Percentiles rank a stretch among this genome's conserved stretches.
These are phyloP conservation scores for Cygnus buccinator DNA, from an alignment of 2,113 vertebrate species.

Conservation along the genomic window DNA sequence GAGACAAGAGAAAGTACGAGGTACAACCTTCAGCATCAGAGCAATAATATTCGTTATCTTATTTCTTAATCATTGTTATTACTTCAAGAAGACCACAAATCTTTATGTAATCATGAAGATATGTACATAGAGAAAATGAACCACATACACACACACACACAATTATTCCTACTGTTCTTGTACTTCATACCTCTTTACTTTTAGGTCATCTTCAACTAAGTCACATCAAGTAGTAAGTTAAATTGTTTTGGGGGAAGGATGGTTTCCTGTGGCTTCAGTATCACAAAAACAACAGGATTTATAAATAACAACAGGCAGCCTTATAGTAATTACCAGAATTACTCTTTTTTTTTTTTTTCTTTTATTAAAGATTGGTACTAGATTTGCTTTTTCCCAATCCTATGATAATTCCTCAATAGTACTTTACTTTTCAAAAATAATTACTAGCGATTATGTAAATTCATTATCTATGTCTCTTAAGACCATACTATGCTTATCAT, in stretches of 20 bases:
- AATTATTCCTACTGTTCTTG: neutral
- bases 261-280: neutral
- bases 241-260: neutral
- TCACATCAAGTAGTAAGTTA: neutral
- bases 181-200: neutral
- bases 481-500: conserved; percentile 37
- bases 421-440: conserved; percentile 57
- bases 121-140: neutral
- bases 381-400: conserved; percentile 26
- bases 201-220: neutral
- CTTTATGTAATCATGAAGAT: neutral
- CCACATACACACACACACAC: neutral
- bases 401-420: conserved; percentile 44
- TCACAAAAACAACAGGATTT: neutral
- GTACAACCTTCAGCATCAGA: neutral
- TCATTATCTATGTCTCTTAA: conserved; percentile 64
- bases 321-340: conserved; percentile 24
- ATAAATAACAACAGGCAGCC: conserved; percentile 26
- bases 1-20: conserved; percentile 7
- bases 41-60: neutral
- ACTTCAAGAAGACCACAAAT: conserved; percentile 3
- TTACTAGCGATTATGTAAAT: conserved; percentile 61
- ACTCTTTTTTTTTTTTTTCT: neutral
- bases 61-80: neutral
- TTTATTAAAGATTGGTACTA: conserved; percentile 37